Evolutionary conservation across 92 coral and sea anemone genomes (phyloP).

Genomic region (Palythoa heliodiscus): DNA sequence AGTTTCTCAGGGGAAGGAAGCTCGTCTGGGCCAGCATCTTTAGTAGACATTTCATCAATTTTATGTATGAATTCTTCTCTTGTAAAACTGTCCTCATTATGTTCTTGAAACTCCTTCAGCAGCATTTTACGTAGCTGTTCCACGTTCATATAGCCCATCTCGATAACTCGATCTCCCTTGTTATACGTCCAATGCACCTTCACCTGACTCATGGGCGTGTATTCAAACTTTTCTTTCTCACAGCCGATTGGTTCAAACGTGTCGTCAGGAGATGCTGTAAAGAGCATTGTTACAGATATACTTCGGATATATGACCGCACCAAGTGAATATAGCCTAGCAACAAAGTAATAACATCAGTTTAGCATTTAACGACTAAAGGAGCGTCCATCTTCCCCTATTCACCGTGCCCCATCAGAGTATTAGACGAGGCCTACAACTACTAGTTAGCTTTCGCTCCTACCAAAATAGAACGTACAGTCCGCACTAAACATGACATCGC

Average conservation of each 20-base stretch:
- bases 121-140: slow-evolving; percentile 61
- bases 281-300: slow-evolving; percentile 94
- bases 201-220: slow-evolving; percentile 85
- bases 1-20: slow-evolving; percentile 56
- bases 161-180: slow-evolving; percentile 84
- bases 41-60: too few species aligned
- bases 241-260: slow-evolving; percentile 82
- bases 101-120: slow-evolving; percentile 44
- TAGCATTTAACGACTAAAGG: too few species aligned
- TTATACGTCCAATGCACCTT: slow-evolving; percentile 95
- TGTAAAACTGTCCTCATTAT: slow-evolving; percentile 36
- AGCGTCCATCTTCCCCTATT: too few species aligned
- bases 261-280: slow-evolving; percentile 76
- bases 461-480: too few species aligned
- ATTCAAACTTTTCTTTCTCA: slow-evolving; percentile 74
- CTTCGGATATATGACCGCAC: slow-evolving; percentile 83
- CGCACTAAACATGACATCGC: too few species aligned
- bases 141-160: slow-evolving; percentile 89
- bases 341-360: background rate
- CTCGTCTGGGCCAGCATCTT: slow-evolving; percentile 28
- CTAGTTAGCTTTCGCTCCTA: too few species aligned
- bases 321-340: slow-evolving; percentile 86
- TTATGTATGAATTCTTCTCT: slow-evolving; percentile 41
- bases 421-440: too few species aligned
- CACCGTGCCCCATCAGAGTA: too few species aligned